phyloP scores from a whole-genome alignment of 2,797 vertebrate genomes.

The Falco peregrinus region DNA sequence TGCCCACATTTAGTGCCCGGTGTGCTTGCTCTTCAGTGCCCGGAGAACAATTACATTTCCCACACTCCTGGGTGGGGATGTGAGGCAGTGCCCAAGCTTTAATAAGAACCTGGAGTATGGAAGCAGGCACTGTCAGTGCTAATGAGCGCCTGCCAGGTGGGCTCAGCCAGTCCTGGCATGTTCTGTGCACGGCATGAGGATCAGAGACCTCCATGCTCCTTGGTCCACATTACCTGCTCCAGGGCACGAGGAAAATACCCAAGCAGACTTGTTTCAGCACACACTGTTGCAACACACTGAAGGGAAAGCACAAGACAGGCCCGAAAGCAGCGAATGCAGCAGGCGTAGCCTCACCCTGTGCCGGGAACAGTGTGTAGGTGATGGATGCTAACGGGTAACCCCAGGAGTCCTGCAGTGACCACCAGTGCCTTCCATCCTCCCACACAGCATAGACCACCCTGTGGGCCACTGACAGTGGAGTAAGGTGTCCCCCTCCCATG shows the following conservation, averaged over 20 bases:
- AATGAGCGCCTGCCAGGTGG: not conserved
- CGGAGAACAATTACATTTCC: not conserved
- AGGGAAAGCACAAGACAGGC: not conserved
- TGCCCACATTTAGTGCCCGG: not conserved
- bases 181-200: not conserved
- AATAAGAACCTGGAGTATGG: not conserved
- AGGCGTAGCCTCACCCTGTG: fast-evolving
- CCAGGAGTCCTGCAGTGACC: not conserved
- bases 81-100: not conserved
- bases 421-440: not conserved
- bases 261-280: not conserved
- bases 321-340: not conserved
- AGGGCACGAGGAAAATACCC: not conserved
- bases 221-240: not conserved
- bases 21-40: not conserved
- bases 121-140: not conserved
- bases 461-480: not conserved
- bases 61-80: not conserved
- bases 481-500: no score
- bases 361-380: not conserved
- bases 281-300: fast-evolving
- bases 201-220: not conserved
- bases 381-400: not conserved
- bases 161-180: not conserved
- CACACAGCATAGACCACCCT: not conserved